Evolutionary conservation across 2,888 invertebrate species (phyloP).

Genomic region (Dilophus febrilis): DNA sequence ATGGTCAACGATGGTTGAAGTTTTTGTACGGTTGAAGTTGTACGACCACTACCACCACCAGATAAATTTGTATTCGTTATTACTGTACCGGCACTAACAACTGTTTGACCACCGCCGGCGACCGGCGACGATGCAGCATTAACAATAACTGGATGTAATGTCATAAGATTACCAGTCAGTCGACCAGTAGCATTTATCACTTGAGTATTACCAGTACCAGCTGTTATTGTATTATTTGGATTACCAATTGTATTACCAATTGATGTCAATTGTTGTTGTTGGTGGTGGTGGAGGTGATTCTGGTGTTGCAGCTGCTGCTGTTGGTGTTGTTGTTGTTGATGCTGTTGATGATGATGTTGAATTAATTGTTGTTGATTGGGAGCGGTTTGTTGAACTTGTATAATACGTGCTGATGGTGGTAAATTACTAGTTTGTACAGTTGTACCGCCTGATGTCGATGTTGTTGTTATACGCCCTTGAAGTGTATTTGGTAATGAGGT

Average conservation of each 20-base stretch:
- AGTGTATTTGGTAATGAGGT: slow-evolving; percentile 11
- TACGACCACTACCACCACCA: too few relatives aligned
- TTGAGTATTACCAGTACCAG: slow-evolving; percentile 22
- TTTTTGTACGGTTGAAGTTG: slow-evolving; percentile 24
- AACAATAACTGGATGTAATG: slow-evolving; percentile 26
- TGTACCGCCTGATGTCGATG: slow-evolving; percentile 15
- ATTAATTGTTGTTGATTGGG: too few relatives aligned
- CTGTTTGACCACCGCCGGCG: too few relatives aligned
- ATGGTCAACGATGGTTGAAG: slow-evolving; percentile 29
- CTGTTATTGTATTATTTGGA: too few relatives aligned
- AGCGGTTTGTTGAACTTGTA: slow-evolving; percentile 29
- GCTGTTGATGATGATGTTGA: too few relatives aligned
- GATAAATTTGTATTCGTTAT: slow-evolving; percentile 13
- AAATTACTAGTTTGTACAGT: slow-evolving; percentile 17
- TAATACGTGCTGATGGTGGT: slow-evolving; percentile 24
- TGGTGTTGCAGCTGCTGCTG: too few relatives aligned
- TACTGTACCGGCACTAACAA: slow-evolving; percentile 15
- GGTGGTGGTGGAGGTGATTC: too few relatives aligned
- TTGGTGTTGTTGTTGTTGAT: too few relatives aligned
- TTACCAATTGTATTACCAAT: too few relatives aligned
- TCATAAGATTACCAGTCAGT: slow-evolving; percentile 24
- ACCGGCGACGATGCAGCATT: slow-evolving; percentile 18
- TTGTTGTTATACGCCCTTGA: slow-evolving; percentile 9
- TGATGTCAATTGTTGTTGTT: too few relatives aligned
- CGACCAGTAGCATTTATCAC: slow-evolving; percentile 23